Evolutionary conservation across 1,140 invertebrate species (phyloP), one percentile per base, ranked within the genome.

Genomic region (Leptopilina clavipes): DNA sequence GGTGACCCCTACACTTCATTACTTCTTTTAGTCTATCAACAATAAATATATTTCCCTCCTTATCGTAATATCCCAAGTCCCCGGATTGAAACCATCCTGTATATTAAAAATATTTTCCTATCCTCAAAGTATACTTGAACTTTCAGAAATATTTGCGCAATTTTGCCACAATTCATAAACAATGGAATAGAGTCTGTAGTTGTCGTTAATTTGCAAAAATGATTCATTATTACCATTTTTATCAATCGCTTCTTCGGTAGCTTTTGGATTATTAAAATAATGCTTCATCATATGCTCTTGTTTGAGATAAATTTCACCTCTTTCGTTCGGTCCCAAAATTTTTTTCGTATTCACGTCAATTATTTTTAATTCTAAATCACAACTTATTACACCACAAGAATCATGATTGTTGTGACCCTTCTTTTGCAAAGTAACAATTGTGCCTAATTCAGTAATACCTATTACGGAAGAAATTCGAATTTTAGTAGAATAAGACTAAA

Each of bases 41-140:
- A 76, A 77, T 74, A 78, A 65, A 79, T 74, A 73, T 45, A 59
- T 79, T 82, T 82, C 85, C 84, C 17, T 82, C 52, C 76, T 83
- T 76, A 56, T 83, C 75, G 22, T 76, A 81, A 83, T 93, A 93
- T 0, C 93, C 95, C 37, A 96, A 90, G 85, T 97, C 96, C 3
- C 96, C 96, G 45, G 95, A 96, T 79, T 93, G 93, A 52, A 95
- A 90, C 95, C 95, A 97, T 10, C 74, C 73, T 77, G 14, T 1
- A 44, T 22, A 11, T 22, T 17, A 22, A n/a, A n/a, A n/a, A 9
- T 65, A 10, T 17, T 18, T 71, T 44, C 9, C n/a, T n/a, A n/a
- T n/a, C n/a, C n/a, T n/a, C n/a, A n/a, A n/a, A n/a, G n/a, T n/a
- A n/a, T n/a, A n/a, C n/a, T n/a, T n/a, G n/a, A n/a, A n/a, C n/a